A percentile compares a stretch with the other conserved stretches of the same genome.
Evolutionary conservation across 2,888 invertebrate species (phyloP).

Genomic region (Entomobrya proxima): DNA sequence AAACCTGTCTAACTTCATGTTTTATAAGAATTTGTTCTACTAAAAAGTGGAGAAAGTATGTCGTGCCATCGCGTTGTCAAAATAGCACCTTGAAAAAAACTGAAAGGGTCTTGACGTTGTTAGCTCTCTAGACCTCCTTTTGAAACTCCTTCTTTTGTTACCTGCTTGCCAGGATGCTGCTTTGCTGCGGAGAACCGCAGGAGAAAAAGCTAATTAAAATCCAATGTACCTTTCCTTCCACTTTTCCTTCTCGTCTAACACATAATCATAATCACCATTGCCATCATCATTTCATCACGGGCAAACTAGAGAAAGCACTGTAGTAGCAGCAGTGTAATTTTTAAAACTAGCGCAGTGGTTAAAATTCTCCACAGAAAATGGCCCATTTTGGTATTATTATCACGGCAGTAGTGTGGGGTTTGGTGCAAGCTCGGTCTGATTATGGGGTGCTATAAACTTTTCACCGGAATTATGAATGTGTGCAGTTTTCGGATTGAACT

Average conservation of each 20-base stretch:
- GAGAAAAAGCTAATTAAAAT: conserved; percentile 11
- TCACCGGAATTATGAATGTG: too few relatives aligned
- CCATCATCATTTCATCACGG: neutral
- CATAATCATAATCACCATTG: neutral
- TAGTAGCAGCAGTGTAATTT: neutral
- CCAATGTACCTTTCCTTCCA: neutral
- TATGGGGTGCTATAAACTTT: too few relatives aligned
- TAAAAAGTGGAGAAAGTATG: neutral
- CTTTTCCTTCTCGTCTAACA: neutral
- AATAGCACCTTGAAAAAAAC: neutral
- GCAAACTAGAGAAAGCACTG: neutral
- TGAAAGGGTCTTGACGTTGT: neutral
- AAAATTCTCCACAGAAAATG: conserved; percentile 6
- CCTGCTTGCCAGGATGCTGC: neutral
- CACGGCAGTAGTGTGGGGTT: neutral
- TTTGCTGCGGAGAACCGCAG: neutral
- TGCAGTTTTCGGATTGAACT: too few relatives aligned
- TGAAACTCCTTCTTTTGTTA: neutral
- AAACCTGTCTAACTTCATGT: neutral
- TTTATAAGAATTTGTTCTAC: neutral
- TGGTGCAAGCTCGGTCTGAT: too few relatives aligned
- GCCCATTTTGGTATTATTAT: neutral
- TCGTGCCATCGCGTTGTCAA: neutral
- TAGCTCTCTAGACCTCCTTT: neutral
- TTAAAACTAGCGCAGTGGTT: conserved; percentile 39